These are phyloP conservation scores for Euglossa dilemma DNA, from an alignment of 1,140 invertebrate genomes.

Conservation along the genomic window DNA sequence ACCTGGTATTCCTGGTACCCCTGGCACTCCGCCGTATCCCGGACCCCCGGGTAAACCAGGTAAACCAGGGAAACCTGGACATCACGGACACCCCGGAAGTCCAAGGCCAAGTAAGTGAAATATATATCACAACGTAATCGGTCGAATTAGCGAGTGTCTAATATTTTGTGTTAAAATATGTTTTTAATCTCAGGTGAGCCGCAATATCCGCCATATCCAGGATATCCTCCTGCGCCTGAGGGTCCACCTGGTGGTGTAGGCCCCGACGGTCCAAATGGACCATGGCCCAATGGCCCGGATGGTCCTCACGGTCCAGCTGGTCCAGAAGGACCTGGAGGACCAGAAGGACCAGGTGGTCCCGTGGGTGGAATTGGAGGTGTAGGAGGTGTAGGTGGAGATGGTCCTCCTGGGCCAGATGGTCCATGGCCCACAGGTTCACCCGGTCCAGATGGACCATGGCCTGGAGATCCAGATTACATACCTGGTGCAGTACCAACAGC, in stretches of 20 bases:
- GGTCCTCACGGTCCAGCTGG: constrained; percentile 28
- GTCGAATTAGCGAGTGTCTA: background rate
- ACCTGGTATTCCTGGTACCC: constrained; percentile 35
- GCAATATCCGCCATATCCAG: constrained; percentile 44
- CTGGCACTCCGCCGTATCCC: constrained; percentile 53
- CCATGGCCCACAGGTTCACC: constrained; percentile 74
- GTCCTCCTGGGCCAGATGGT: constrained; percentile 66
- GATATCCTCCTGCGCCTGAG: constrained; percentile 17
- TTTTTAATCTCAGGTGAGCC: constrained; percentile 57
- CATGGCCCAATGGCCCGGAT: constrained; percentile 29
- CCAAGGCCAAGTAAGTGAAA: constrained; percentile 11
- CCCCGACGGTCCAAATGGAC: constrained; percentile 34
- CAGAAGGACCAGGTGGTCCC: constrained; percentile 33
- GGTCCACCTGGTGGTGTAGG: constrained; percentile 28
- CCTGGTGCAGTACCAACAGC: constrained; percentile 38
- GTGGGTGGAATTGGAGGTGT: constrained; percentile 58
- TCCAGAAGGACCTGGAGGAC: constrained; percentile 21
- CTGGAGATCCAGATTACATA: constrained; percentile 74
- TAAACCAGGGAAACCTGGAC: constrained; percentile 10
- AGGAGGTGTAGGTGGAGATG: constrained; percentile 62
- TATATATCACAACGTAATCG: too few relatives aligned
- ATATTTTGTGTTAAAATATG: background rate
- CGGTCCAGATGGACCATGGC: constrained; percentile 76
- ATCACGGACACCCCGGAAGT: constrained; percentile 29
- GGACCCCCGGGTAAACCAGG: background rate